Percentiles rank a stretch among this genome's conserved stretches.
Conservation (phyloP, 37 sponge, comb jelly and placozoan genomes). For the Geodia barretti region DNA sequence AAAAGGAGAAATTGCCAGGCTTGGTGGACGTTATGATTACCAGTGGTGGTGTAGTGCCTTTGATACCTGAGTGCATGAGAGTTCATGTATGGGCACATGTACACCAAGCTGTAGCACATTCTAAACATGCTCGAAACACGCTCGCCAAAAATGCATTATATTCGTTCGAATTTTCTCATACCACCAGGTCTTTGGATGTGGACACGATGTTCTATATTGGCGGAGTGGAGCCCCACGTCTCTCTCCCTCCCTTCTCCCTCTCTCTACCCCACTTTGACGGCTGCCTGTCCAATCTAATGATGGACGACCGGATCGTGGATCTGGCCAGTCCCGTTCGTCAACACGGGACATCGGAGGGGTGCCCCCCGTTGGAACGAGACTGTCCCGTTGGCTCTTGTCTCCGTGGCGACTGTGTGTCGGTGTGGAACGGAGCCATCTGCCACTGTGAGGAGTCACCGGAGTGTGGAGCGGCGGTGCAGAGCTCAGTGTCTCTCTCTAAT, state of each 20-base stretch:
- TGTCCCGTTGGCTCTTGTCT: constrained; percentile 16
- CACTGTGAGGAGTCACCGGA: background rate
- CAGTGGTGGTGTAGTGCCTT: no score
- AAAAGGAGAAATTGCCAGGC: no score
- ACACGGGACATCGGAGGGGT: constrained; percentile 6
- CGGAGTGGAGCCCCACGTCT: constrained; percentile 23
- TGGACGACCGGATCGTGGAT: constrained; percentile 44
- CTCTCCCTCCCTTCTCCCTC: background rate
- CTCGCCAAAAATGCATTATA: no score
- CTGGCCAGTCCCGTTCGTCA: constrained; percentile 21
- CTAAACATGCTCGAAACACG: no score
- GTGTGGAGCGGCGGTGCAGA: background rate
- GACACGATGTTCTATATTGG: constrained; percentile 31
- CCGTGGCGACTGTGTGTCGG: constrained; percentile 20
- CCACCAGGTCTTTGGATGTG: constrained; percentile 37
- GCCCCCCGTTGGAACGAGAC: constrained; percentile 23
- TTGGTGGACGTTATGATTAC: no score
- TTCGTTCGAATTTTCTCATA: no score
- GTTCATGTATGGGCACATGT: no score
- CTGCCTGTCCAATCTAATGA: constrained; percentile 30
- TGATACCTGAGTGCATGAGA: no score
- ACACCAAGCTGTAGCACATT: no score
- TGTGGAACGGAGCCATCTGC: constrained; percentile 53
- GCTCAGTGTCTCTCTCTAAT: constrained; percentile 2
- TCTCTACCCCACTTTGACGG: constrained; percentile 12